Evolutionary conservation across 2,113 vertebrate genomes (phyloP), one percentile per base, ranked within the genome.

Genomic region (Menidia beryllina): DNA sequence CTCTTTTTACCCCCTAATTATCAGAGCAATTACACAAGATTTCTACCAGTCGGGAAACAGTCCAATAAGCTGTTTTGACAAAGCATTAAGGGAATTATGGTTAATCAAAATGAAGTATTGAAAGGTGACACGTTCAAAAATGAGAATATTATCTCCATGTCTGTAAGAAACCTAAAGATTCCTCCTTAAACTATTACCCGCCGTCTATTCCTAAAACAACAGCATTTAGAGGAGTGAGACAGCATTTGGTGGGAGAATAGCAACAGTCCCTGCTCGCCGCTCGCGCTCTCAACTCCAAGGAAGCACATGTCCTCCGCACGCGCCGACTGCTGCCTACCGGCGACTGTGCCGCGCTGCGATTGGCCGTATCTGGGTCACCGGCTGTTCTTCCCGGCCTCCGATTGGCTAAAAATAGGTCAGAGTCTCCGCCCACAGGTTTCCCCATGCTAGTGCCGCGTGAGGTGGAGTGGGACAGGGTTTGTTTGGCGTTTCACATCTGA

Each of bases 351-450:
- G 86, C 64, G 51, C 53, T 26, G 52, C 17, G 67, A 94, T 94
- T 94, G 93, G 94, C 70, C 66, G 58, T 91, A 94, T 86, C 66
- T 94, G 90, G 93, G 93, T 94, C 93, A 93, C 75, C 86, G 65
- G 82, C 82, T 66, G 54, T 68, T 52, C 57, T 60, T 72, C 48
- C 25, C 57, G 10, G 39, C 15, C 43, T 68, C 55, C 63, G 0
- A 94, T 94, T 94, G 93, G 94, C 13, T 57, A 55, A 84, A 93
- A 89, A 45, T 93, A 92, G 92, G 92, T 90, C 91, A 90, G 47
- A 91, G 63, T 89, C 91, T 84, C 92, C 93, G 75, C 93, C 94
- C 90, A 92, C 41, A 65, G 81, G 72, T 58, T 81, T 86, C 85
- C 87, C 90, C 84, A 90, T 92, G 92, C 89, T 2, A 88, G 3